phyloP scores from a whole-genome alignment of 2,797 vertebrate genomes.

The Cygnus olor region DNA sequence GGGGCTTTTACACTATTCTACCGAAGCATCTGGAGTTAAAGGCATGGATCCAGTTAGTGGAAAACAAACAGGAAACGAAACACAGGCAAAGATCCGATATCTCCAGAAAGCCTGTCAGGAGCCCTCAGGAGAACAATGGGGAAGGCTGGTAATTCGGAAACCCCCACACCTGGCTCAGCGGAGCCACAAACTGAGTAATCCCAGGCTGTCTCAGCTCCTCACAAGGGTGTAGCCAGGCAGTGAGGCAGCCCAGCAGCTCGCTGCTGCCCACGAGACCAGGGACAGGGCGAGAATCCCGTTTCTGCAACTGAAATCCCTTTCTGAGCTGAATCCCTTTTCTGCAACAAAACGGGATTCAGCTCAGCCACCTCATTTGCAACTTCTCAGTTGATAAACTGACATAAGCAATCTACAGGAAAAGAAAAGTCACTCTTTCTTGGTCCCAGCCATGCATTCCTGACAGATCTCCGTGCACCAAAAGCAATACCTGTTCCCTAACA shows the following conservation, averaged over 20 bases:
- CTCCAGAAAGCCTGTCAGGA: not conserved
- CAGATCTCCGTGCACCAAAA: not conserved
- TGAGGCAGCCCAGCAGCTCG: not conserved
- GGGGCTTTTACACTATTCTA: not conserved
- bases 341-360: not conserved
- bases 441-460: not conserved
- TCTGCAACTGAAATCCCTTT: not conserved
- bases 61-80: conserved; percentile 61
- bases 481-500: not conserved
- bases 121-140: conserved; percentile 26
- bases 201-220: not conserved
- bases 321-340: not conserved
- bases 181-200: not conserved
- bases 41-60: not conserved
- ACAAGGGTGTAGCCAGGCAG: not conserved
- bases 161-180: conserved; percentile 5
- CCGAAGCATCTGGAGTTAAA: not conserved
- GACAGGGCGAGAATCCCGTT: not conserved
- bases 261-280: not conserved
- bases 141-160: conserved; percentile 6
- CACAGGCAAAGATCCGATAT: conserved; percentile 42
- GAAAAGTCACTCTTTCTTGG: not conserved
- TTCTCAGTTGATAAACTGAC: not conserved
- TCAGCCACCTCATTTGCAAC: not conserved
- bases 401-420: not conserved